Conservation (phyloP, 2,888 invertebrate species). For the Ophion costatus region DNA sequence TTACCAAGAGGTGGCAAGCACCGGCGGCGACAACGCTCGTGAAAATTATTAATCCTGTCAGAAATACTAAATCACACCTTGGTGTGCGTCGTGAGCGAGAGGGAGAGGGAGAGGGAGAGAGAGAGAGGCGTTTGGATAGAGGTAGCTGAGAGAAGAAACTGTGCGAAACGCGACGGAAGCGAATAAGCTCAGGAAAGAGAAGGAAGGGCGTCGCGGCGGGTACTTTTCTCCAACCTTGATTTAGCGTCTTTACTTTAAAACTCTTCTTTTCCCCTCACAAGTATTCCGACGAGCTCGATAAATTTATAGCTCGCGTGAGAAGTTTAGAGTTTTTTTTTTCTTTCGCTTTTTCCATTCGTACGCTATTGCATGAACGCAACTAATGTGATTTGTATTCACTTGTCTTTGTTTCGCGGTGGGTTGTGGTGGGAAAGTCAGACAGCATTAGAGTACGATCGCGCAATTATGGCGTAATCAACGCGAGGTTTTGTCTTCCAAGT, state of each 20-base stretch:
- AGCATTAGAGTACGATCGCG: no score
- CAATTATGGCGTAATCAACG: no score
- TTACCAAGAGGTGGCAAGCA: conserved; percentile 71
- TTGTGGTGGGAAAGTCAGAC: no score
- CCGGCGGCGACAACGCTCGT: conserved; percentile 66
- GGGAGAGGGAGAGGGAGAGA: conserved; percentile 29
- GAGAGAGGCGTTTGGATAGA: neutral
- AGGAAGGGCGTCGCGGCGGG: conserved; percentile 61
- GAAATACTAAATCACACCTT: conserved; percentile 80
- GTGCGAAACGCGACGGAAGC: conserved; percentile 50
- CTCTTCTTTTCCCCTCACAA: conserved; percentile 66
- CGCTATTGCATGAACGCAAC: no score
- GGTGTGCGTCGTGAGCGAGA: conserved; percentile 49
- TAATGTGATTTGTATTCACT: no score
- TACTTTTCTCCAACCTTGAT: conserved; percentile 78
- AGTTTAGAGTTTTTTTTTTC: conserved; percentile 52
- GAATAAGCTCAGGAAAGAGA: conserved; percentile 55
- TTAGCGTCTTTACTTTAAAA: conserved; percentile 76
- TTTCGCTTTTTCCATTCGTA: no score
- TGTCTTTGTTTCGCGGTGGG: no score
- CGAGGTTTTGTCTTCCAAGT: no score
- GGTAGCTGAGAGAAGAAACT: conserved; percentile 34
- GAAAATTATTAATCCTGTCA: conserved; percentile 82
- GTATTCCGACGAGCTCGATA: conserved; percentile 52
- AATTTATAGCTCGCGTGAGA: conserved; percentile 67